Percentiles rank a stretch among this genome's conserved stretches.
Conservation (phyloP, 2,888 invertebrate species). For the Andrena haemorrhoa region DNA sequence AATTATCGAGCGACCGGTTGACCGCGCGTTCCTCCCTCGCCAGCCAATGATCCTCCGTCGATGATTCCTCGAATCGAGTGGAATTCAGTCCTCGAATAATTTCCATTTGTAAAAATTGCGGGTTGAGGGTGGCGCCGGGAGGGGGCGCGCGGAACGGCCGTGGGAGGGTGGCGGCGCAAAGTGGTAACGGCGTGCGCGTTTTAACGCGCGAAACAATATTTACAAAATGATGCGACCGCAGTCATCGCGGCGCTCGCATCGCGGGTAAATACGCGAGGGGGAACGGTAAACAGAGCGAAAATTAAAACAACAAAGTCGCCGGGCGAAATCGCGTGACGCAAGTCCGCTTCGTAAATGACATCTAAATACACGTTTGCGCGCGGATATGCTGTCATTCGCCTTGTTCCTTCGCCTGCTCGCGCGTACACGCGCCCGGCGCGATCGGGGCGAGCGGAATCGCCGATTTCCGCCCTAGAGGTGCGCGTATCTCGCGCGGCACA, state of each 20-base stretch:
- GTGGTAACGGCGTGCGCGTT: constrained; percentile 52
- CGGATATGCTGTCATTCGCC: not conserved
- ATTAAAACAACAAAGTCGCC: constrained; percentile 69
- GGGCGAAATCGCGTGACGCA: constrained; percentile 51
- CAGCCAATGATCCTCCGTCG: constrained; percentile 47
- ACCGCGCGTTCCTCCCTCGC: constrained; percentile 39
- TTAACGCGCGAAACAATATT: constrained; percentile 68
- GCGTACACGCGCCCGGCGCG: constrained; percentile 26
- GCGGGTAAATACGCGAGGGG: constrained; percentile 61
- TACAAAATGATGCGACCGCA: constrained; percentile 72
- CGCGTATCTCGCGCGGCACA: not conserved
- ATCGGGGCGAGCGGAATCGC: constrained; percentile 6
- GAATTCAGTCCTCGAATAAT: constrained; percentile 50
- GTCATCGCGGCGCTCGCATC: constrained; percentile 60
- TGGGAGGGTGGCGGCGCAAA: not conserved
- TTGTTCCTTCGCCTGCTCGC: not conserved
- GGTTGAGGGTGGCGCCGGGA: constrained; percentile 10
- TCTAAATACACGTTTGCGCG: constrained; percentile 30
- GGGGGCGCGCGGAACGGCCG: not conserved
- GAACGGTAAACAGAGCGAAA: constrained; percentile 64
- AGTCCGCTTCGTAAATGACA: constrained; percentile 17
- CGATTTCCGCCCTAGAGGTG: constrained; percentile 7
- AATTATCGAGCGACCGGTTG: constrained; percentile 75
- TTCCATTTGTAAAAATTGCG: constrained; percentile 61
- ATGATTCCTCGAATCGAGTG: constrained; percentile 28